Evolutionary conservation across 2,797 vertebrate genomes (phyloP).

Genomic region (Gorsachius magnificus): DNA sequence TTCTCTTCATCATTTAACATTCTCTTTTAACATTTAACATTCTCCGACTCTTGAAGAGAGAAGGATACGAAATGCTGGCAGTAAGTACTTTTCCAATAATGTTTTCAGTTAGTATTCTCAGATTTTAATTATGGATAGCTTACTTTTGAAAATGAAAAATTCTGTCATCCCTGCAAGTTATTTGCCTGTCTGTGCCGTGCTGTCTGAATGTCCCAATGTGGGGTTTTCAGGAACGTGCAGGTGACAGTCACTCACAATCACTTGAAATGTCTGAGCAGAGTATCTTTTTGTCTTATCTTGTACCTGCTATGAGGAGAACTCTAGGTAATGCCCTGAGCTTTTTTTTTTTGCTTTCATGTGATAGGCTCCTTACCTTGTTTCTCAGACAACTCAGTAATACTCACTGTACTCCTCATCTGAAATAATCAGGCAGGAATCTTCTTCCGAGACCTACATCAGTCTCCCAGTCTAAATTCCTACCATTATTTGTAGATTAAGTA

Average conservation of each 20-base stretch:
- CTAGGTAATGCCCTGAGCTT: not conserved
- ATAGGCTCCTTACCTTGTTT: not conserved
- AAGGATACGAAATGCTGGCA: not conserved
- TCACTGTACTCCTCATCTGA: not conserved
- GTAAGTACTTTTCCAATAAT: not conserved
- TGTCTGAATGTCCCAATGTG: not conserved
- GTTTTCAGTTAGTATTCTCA: not conserved
- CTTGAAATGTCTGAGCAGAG: not conserved
- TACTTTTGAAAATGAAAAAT: not conserved
- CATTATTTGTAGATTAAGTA: not conserved
- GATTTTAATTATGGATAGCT: not conserved
- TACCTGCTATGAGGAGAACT: not conserved
- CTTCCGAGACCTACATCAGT: not conserved
- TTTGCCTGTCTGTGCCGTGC: not conserved
- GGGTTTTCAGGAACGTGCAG: not conserved
- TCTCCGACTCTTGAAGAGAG: conserved; percentile 20
- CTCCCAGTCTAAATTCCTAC: not conserved
- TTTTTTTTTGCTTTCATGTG: not conserved
- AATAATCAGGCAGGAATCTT: not conserved
- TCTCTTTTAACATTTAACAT: not conserved
- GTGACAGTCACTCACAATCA: not conserved
- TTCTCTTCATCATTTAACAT: conserved; percentile 2
- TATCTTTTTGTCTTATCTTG: not conserved
- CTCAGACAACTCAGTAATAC: not conserved
- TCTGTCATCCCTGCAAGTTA: not conserved